These are phyloP conservation scores for Sminthurides aquaticus DNA, from an alignment of 2,888 invertebrate species.

Conservation along the genomic window DNA sequence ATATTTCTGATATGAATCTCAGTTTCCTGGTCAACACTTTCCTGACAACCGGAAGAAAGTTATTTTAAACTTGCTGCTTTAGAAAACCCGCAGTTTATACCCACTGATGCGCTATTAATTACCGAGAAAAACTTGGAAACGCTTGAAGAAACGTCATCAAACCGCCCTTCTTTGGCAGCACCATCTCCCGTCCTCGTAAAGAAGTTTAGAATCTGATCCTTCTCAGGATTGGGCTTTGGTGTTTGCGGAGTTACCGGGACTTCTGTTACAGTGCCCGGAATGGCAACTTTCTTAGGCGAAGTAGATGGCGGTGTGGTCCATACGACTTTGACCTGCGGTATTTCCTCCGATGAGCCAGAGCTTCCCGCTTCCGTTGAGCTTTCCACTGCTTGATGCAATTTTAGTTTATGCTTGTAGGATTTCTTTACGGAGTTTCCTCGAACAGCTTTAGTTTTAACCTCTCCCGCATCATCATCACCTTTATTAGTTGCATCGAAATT, in stretches of 20 bases:
- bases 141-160: conserved; percentile 8
- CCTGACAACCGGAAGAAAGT: background rate
- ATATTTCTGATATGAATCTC: background rate
- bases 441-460: background rate
- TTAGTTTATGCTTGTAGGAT: background rate
- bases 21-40: background rate
- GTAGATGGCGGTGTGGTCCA: conserved; percentile 14
- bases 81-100: too few species aligned
- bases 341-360: conserved; percentile 1
- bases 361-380: background rate
- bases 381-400: too few species aligned
- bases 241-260: too few species aligned
- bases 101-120: too few species aligned
- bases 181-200: conserved; percentile 17
- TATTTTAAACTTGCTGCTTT: background rate
- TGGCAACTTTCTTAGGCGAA: background rate
- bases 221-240: background rate
- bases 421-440: background rate
- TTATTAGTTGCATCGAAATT: conserved; percentile 15
- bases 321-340: conserved; percentile 19
- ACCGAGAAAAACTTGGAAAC: conserved; percentile 16
- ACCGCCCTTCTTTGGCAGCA: conserved; percentile 12
- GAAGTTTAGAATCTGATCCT: conserved; percentile 10
- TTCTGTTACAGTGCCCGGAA: too few species aligned
- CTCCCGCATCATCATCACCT: background rate